Base-by-base conservation (phyloP, 2,797 vertebrate species). In the Myotis planiceps region DNA sequence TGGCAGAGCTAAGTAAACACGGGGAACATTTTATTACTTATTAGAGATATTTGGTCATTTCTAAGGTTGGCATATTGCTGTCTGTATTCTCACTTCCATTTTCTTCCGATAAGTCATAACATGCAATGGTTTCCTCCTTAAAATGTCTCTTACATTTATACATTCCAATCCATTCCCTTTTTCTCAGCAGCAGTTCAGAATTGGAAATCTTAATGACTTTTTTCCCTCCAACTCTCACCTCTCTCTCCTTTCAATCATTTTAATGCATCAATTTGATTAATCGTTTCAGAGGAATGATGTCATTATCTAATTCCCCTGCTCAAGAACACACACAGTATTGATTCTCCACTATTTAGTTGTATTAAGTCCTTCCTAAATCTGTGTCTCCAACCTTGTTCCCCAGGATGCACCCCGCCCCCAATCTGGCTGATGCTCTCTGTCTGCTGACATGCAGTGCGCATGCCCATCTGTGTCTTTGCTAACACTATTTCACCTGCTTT, bases 31-130 rank as follows among this genome's bases (percentile, higher is more conserved):
- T 96, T 92, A 95, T 93, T 93, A 93, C 72, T 97, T 96, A 96
- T 96, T 97, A 96, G 85, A 96, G 85, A 83, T 95, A 95, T 96
- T 60, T 86, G 87, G 69, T 66, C 88, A 95, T 95, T 92, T 75
- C 51, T 92, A 97, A 96, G 86, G 74, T 27, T 96, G 94, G 90
- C 82, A 63, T 96, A 78, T 88, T 71, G 74, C 78, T 95, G 80
- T 91, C 58, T 93, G 42, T 85, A 53, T 92, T 94, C 95, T 95
- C 85, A 74, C 49, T 90, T 96, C n/a, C 65, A 65, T 71, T 93
- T 81, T 86, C 53, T 89, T 42, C 25, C 15, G 18, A 42, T 95
- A 96, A 82, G 88, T 90, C 55, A 42, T 76, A 89, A 74, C 3
- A 9, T 34, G 81, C 34, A n/a, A 39, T 75, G 76, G 68, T 29